Base-by-base conservation (phyloP, 2,888 invertebrate species). In the Mimas tiliae region DNA sequence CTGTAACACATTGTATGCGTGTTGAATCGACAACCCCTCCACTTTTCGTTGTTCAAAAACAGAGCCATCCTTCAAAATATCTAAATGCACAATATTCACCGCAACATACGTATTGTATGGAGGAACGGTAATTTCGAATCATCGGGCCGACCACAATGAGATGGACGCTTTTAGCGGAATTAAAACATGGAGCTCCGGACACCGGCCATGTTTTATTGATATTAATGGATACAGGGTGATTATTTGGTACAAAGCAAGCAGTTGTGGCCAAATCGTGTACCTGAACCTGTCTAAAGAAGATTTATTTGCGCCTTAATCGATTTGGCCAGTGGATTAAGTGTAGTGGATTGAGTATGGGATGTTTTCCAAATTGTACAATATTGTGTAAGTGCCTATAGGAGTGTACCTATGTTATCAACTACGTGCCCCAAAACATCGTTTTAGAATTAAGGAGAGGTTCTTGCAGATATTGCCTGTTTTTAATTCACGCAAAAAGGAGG, bases 151-250 rank as follows among this genome's bases (percentile, higher is more conserved):
- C 89, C 88, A 84, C 90, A 91, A 89, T 88, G 89, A 87, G 87
- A 87, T 86, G 83, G 82, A 84, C 83, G 91, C 92, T 92, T 92
- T 93, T 91, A 92, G 86, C 77, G 82, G 81, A 89, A 93, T 93
- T 90, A 91, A 90, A 92, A 83, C 81, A 82, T 81, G 75, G 70
- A 74, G 76, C 76, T 72, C 70, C 78, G 78, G 77, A 83, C 80
- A 79, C 76, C 73, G 76, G 73, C 74, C 81, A 84, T 86, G 85
- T 88, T 89, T 89, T 84, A 88, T 88, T 87, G 86, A 86, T 88
- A 86, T 82, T 78, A 82, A 83, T 79, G 79, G 78, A 75, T 72
- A 72, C 69, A 66, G 68, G 67, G 68, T 66, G 68, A 65, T 65
- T 47, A 58, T 65, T 67, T 51, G 12, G 52, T 45, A 50, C 52